Evolutionary conservation across 2,113 vertebrate genomes (phyloP).

Genomic region (Corythaixoides concolor): DNA sequence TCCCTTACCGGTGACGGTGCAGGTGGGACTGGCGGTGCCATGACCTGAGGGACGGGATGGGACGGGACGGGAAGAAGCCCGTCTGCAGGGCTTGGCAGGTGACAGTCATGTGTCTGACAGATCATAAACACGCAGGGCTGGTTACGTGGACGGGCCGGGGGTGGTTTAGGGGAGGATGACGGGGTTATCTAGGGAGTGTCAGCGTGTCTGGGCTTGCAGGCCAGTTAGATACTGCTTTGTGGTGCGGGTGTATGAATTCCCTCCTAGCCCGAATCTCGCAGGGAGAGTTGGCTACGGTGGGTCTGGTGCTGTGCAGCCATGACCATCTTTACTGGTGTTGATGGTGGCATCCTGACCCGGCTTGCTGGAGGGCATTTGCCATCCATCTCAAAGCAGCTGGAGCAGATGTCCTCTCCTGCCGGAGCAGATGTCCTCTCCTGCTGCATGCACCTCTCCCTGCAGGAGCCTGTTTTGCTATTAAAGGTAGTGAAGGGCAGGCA

Average conservation of each 20-base stretch:
- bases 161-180: slow-evolving; percentile 20
- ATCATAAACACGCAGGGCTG: background rate
- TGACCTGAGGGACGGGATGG: background rate
- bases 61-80: background rate
- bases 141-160: background rate
- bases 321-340: background rate
- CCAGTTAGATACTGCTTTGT: background rate
- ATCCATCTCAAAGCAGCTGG: background rate
- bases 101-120: slow-evolving; percentile 25
- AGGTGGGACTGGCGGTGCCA: accelerated
- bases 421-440: background rate
- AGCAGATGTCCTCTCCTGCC: background rate
- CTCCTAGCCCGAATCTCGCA: background rate
- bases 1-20: accelerated
- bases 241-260: background rate
- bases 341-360: background rate
- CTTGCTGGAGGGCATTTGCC: background rate
- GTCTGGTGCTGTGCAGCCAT: accelerated
- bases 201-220: slow-evolving; percentile 47
- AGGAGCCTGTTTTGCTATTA: background rate
- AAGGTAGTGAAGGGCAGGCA: background rate
- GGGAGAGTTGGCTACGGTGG: background rate
- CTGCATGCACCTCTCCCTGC: background rate
- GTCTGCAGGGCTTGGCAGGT: slow-evolving; percentile 36
- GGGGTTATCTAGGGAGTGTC: slow-evolving; percentile 37